These are phyloP conservation scores for Alfaro cultratus DNA, from an alignment of 2,797 vertebrate species.

Conservation along the genomic window DNA sequence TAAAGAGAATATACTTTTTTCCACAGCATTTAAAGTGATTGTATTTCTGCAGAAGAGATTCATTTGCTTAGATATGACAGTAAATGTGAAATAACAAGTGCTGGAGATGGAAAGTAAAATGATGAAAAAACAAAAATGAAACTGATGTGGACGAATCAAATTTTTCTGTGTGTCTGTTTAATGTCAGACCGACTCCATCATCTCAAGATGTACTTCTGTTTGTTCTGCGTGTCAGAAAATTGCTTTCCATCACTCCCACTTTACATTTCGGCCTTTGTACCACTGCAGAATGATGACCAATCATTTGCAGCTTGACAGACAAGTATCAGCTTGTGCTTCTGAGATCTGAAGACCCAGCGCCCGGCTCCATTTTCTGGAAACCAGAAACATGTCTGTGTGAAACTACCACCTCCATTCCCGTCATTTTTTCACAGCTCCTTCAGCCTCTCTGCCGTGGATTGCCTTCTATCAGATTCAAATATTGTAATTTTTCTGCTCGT, in stretches of 20 bases:
- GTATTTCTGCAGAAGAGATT: not conserved
- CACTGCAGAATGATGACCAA: not conserved
- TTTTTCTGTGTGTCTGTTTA: not conserved
- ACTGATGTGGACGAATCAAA: not conserved
- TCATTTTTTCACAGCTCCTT: not conserved
- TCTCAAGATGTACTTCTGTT: not conserved
- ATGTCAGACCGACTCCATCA: not conserved
- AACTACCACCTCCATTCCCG: not conserved
- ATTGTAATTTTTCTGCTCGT: slow-evolving; percentile 8
- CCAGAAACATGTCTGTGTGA: not conserved
- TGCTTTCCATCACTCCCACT: not conserved
- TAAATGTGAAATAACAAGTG: not conserved
- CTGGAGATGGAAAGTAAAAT: not conserved
- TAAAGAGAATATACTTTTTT: not conserved
- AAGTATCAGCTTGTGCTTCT: not conserved
- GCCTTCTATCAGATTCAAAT: not conserved
- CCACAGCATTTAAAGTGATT: not conserved
- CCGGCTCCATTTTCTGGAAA: not conserved
- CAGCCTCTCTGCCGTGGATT: not conserved
- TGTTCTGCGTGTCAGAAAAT: not conserved
- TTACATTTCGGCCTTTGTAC: not conserved
- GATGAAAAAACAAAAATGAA: not conserved
- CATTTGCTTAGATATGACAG: not conserved
- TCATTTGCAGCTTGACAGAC: not conserved
- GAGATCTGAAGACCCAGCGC: not conserved